Evolutionary conservation across 1,140 invertebrate species (phyloP).

Genomic region (Magallana gigas): DNA sequence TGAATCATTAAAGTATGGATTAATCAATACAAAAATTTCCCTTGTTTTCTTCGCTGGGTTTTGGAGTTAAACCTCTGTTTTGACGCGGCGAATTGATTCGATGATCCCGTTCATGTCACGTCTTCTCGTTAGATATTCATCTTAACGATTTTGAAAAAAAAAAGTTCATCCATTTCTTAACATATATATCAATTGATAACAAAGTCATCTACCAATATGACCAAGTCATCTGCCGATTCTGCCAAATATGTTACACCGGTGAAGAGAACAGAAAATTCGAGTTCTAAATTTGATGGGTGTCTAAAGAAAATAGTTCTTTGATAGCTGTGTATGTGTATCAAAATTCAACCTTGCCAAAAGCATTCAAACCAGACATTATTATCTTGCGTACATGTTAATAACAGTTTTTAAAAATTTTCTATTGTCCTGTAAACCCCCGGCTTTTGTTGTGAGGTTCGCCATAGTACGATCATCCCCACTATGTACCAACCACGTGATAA

Average conservation of each 20-base stretch:
- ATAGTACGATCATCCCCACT: slow-evolving; percentile 26
- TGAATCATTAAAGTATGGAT: slow-evolving; percentile 20
- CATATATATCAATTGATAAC: no score
- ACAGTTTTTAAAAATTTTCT: slow-evolving; percentile 31
- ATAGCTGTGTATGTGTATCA: not conserved
- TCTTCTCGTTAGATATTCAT: no score
- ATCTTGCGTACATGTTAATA: slow-evolving; percentile 26
- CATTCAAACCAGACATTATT: slow-evolving; percentile 38
- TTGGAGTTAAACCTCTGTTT: not conserved
- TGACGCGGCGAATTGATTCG: no score
- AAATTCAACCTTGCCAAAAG: slow-evolving; percentile 22
- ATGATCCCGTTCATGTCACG: no score
- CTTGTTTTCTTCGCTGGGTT: not conserved
- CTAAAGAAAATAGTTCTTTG: no score
- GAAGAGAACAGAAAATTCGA: no score
- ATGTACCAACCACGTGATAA: slow-evolving; percentile 37
- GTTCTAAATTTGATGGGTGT: no score
- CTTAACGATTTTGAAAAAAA: no score
- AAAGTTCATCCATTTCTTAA: no score
- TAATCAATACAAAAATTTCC: slow-evolving; percentile 9
- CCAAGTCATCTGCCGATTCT: no score
- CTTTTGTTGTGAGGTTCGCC: slow-evolving; percentile 22
- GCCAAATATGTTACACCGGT: no score
- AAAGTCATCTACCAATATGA: no score
- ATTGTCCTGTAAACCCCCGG: slow-evolving; percentile 7